Conservation (phyloP, 2,113 vertebrate genomes). For the Pseudorhombus dupliciocellatus region DNA sequence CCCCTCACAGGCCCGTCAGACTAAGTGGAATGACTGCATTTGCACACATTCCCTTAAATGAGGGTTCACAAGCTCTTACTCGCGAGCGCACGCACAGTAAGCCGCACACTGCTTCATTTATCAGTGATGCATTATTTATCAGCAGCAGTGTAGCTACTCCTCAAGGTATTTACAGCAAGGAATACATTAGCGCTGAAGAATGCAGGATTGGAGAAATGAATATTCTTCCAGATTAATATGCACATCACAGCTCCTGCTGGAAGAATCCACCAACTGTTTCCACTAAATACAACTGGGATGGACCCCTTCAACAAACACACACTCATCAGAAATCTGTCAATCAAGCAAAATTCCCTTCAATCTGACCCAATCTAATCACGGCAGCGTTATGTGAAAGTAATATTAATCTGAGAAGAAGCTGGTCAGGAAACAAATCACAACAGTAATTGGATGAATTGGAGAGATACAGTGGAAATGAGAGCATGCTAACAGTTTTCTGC, state of each 20-base stretch:
- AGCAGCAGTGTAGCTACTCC: slow-evolving; percentile 56
- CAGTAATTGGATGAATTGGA: slow-evolving; percentile 10
- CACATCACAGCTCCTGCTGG: slow-evolving; percentile 49
- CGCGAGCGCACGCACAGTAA: slow-evolving; percentile 19
- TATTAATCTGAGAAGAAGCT: background rate
- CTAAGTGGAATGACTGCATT: slow-evolving; percentile 48
- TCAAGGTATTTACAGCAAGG: slow-evolving; percentile 69
- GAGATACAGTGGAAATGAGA: background rate
- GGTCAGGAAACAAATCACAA: background rate
- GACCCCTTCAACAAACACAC: background rate
- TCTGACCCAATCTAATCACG: slow-evolving; percentile 20
- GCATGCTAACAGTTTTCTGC: background rate
- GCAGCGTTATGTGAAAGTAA: slow-evolving; percentile 5
- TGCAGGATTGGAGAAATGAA: slow-evolving; percentile 58
- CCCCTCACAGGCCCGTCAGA: slow-evolving; percentile 35
- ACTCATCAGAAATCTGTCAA: slow-evolving; percentile 30
- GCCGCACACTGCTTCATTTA: slow-evolving; percentile 61
- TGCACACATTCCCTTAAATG: slow-evolving; percentile 38
- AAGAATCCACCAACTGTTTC: slow-evolving; percentile 39
- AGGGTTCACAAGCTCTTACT: slow-evolving; percentile 2
- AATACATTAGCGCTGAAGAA: slow-evolving; percentile 69
- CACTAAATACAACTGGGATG: slow-evolving; percentile 1
- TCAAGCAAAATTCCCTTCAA: slow-evolving; percentile 3
- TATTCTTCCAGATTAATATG: slow-evolving; percentile 68
- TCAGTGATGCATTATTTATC: slow-evolving; percentile 74